Evolutionary conservation across 2,888 invertebrate genomes (phyloP).

Genomic region (Ennomos quercinarius): DNA sequence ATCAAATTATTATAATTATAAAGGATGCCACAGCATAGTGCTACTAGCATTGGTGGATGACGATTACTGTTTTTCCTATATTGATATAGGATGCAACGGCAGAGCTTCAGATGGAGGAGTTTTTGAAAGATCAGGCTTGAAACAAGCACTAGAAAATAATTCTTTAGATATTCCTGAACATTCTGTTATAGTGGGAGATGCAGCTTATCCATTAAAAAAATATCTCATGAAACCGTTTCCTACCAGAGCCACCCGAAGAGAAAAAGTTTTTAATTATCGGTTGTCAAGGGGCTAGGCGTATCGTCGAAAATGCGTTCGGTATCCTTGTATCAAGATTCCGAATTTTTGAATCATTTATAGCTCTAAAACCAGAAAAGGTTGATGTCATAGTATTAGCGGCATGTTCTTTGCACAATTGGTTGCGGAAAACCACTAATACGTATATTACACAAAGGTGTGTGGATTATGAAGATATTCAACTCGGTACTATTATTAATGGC

Average conservation of each 20-base stretch:
- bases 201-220: conserved; percentile 23
- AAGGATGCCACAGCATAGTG: conserved; percentile 42
- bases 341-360: conserved; percentile 21
- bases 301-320: conserved; percentile 24
- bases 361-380: conserved; percentile 34
- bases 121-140: conserved; percentile 38
- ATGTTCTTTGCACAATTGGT: conserved; percentile 43
- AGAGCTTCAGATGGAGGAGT: conserved; percentile 45
- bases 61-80: conserved; percentile 44
- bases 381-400: conserved; percentile 38
- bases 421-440: conserved; percentile 38
- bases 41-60: conserved; percentile 44
- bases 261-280: conserved; percentile 6
- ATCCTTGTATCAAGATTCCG: conserved; percentile 19
- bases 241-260: not conserved
- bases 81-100: conserved; percentile 45
- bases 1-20: conserved; percentile 32
- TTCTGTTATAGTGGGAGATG: conserved; percentile 30
- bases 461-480: conserved; percentile 10
- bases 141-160: conserved; percentile 28
- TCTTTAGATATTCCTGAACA: conserved; percentile 30
- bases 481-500: conserved; percentile 8
- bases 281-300: conserved; percentile 3
- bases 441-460: conserved; percentile 37
- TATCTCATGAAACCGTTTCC: conserved; percentile 5